These are phyloP conservation scores for Periplaneta americana DNA, from an alignment of 1,140 invertebrate genomes.

Conservation along the genomic window DNA sequence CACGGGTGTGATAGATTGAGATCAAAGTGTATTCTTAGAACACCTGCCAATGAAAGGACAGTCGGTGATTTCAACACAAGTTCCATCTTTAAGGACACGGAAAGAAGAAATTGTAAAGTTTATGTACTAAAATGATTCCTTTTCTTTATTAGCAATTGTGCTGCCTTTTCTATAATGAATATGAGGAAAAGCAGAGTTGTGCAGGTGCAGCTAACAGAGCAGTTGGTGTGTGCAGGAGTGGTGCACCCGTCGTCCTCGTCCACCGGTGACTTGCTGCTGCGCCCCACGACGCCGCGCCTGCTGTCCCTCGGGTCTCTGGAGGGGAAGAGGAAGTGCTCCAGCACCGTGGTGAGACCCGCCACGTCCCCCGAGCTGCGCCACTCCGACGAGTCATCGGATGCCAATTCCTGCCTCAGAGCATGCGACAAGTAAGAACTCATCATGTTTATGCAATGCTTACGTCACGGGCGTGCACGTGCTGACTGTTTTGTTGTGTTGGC, in stretches of 20 bases:
- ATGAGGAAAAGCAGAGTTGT: neutral
- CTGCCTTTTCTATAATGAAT: neutral
- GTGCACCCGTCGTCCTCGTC: slow-evolving; percentile 3
- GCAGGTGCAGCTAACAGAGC: neutral
- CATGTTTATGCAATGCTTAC: neutral
- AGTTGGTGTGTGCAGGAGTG: neutral
- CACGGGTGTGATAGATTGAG: too few species aligned
- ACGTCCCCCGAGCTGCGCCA: neutral
- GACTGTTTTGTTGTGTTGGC: neutral
- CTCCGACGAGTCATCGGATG: too few species aligned
- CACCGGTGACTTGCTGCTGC: neutral
- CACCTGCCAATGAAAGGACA: too few species aligned
- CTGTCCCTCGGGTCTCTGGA: neutral
- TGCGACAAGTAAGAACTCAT: too few species aligned
- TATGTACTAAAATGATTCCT: too few species aligned
- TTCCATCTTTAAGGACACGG: too few species aligned
- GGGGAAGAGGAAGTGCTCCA: too few species aligned
- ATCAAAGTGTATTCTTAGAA: too few species aligned
- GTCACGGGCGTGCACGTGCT: neutral
- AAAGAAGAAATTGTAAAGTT: neutral
- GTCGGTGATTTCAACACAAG: too few species aligned
- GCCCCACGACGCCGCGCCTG: neutral
- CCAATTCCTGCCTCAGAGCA: too few species aligned
- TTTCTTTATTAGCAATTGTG: neutral
- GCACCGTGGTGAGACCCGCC: neutral